Evolutionary conservation across 2,888 invertebrate species (phyloP), one percentile per base, ranked within the genome.

Genomic region (Falcaria lacertinaria): DNA sequence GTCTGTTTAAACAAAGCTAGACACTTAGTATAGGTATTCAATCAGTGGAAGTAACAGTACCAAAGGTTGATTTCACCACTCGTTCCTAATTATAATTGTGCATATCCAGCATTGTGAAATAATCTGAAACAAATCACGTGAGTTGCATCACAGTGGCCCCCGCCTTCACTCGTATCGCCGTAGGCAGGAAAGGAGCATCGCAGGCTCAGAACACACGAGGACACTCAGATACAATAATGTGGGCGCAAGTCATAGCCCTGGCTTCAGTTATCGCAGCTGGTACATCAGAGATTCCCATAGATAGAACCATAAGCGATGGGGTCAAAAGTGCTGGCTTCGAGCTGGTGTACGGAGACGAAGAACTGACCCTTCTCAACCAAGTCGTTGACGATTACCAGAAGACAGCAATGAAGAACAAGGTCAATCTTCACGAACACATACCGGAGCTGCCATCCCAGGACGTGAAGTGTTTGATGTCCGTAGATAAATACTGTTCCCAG

Each of bases 401-500:
- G 44, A 48, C 49, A 1, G 52, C 53, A 4, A 36, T 74, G 47
- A 78, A 77, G 47, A 65, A 53, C n/a, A 72, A 52, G 35, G 43
- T 66, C 2, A 63, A 69, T 15, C 25, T 79, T 17, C 68, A 72
- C 3, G 69, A 78, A 16, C 63, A 58, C 0, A 58, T 82, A 7
- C 60, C 70, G 5, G 77, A 79, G 1, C 45, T 89, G 45, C 69
- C 77, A 0, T 56, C 76, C 2, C 55, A 62, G 36, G 88, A 88
- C 39, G 84, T 89, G 4, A 89, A 88, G 58, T 89, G 89, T 36
- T 57, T 89, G 56, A 85, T 87, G 82, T 88, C 88, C 0, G 78
- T 76, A 2, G 81, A 88, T 41, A 64, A 65, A 32, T 76, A 86
- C 47, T 89, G 89, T 49, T 73, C 80, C 0, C 74, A 67, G 46